Base-by-base conservation (phyloP, 2,888 invertebrate species). In the Bursaphelenchus okinawaensis region DNA sequence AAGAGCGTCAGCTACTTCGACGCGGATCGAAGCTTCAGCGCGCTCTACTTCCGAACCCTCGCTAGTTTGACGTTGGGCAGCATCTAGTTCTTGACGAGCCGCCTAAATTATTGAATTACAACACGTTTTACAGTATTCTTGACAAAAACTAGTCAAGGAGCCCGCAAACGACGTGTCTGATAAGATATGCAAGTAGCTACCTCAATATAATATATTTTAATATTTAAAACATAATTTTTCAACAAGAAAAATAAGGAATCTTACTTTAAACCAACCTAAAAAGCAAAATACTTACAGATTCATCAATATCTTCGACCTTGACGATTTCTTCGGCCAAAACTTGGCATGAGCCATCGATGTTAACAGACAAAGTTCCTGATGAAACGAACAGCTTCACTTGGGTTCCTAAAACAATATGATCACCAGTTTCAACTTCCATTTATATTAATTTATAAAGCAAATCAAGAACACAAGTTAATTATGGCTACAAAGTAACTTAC, bases 321-420 rank as follows among this genome's bases (percentile, higher is more conserved):
- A 76, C 67, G 24, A 72, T 67, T 63, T 79, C 80, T 61, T 81
- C 81, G 27, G 79, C 80, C 40, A 81, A 73, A 65, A 81, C 81
- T 65, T 79, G 79, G 71, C 74, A 74, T 8, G 74, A 66, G 65
- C 81, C 81, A 66, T 81, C 81, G 62, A 81, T 80, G 72, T 81
- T 81, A 68, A 81, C 76, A 20, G 81, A 78, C n/a, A 81, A 72
- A 28, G 79, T 78, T 63, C 81, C 81, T 16, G 81, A 81, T 24
- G 81, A 81, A 16, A 81, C 81, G 58, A 81, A 81, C 62, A 75
- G 65, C 57, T 76, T 75, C 22, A 68, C 65, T 52, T 73, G 70
- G 22, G 70, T 69, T 60, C 81, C 80, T 79, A 56, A 51, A 79
- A 70, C n/a, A n/a, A n/a, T n/a, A n/a, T n/a, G n/a, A n/a, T n/a